Percentiles rank a stretch among this genome's conserved stretches.
These are phyloP conservation scores for Sorex fumeus DNA, from an alignment of 2,113 vertebrate genomes.

Conservation along the genomic window DNA sequence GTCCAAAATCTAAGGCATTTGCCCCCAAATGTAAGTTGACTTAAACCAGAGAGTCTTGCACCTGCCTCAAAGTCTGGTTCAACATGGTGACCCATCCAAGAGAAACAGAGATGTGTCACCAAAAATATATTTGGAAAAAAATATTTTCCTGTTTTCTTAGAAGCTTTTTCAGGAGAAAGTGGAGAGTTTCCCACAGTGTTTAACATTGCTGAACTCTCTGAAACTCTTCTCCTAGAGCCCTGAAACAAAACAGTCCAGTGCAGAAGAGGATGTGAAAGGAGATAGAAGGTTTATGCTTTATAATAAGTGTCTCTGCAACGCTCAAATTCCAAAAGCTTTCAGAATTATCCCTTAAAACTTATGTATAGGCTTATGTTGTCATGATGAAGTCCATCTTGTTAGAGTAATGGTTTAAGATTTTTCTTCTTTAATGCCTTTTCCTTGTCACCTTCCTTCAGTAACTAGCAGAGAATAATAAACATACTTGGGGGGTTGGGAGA, in stretches of 20 bases:
- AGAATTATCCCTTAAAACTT: background rate
- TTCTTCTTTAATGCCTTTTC: background rate
- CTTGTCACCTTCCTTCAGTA: background rate
- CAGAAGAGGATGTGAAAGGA: background rate
- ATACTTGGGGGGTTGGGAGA: background rate
- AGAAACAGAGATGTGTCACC: conserved; percentile 63
- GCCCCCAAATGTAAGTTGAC: conserved; percentile 8
- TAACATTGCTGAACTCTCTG: background rate
- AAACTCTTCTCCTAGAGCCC: background rate
- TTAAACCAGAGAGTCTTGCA: conserved; percentile 21
- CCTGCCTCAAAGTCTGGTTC: conserved; percentile 26
- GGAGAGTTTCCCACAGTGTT: background rate
- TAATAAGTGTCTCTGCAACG: background rate
- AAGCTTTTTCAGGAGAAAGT: background rate
- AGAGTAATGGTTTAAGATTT: background rate
- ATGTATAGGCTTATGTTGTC: background rate
- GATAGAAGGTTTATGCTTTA: background rate
- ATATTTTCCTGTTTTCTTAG: conserved; percentile 10
- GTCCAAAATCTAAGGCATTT: conserved; percentile 4
- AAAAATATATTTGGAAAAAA: conserved; percentile 25
- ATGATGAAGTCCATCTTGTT: background rate
- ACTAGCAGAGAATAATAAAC: background rate
- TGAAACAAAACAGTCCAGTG: background rate
- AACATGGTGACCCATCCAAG: conserved; percentile 4
- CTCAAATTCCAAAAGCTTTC: background rate